Percentiles rank a stretch among this genome's conserved stretches.
Conservation (phyloP, 2,113 vertebrate species). For the Pterocles burchelli region DNA sequence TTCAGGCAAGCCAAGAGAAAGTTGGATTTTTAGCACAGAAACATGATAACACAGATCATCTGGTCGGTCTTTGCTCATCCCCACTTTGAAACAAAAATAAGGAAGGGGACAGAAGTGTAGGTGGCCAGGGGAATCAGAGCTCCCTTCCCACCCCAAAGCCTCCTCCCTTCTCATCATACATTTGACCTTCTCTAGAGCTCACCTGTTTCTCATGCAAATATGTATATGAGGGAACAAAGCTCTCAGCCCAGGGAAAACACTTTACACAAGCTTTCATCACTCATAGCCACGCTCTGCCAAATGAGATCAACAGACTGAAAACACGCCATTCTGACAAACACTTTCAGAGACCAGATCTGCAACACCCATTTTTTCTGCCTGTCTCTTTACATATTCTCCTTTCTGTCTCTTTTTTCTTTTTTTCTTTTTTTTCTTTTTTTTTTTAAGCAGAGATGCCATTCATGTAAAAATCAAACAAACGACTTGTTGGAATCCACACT, state of each 20-base stretch:
- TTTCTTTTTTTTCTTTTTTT: not conserved
- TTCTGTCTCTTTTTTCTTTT: not conserved
- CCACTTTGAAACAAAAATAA: not conserved
- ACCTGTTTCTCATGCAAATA: conserved; percentile 40
- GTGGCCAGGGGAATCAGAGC: not conserved
- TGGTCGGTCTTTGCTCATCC: accelerated
- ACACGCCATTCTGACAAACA: not conserved
- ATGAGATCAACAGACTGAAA: not conserved
- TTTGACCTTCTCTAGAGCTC: conserved; percentile 14
- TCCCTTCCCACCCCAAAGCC: not conserved
- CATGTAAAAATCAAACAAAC: conserved; percentile 13
- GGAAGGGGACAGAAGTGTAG: not conserved
- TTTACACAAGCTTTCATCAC: not conserved
- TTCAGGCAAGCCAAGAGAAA: not conserved
- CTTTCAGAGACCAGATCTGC: not conserved
- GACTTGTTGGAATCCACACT: not conserved
- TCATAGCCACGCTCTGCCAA: not conserved
- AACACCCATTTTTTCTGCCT: not conserved
- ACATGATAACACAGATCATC: accelerated
- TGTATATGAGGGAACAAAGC: conserved; percentile 26
- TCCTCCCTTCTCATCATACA: not conserved
- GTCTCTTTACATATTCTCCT: not conserved
- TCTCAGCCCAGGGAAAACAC: not conserved
- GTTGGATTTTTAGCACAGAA: not conserved
- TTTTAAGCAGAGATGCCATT: not conserved